Percentiles rank a stretch among this genome's conserved stretches.
phyloP scores from a whole-genome alignment of 1,140 invertebrate genomes.

The Cyrtorhinus lividipennis region DNA sequence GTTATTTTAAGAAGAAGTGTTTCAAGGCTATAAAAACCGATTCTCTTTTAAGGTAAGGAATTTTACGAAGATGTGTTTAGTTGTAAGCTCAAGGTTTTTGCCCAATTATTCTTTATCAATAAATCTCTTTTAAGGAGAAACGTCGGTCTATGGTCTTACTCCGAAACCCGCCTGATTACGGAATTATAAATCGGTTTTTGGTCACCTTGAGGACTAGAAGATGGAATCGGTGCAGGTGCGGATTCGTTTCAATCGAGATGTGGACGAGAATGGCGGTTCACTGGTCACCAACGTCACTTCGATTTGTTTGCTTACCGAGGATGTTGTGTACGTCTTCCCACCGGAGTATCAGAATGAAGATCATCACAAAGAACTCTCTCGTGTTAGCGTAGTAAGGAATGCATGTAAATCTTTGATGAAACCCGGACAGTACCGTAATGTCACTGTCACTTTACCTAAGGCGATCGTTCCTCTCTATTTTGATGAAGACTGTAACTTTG shows the following conservation, averaged over 20 bases:
- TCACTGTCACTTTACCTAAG: not conserved
- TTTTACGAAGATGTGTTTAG: no score
- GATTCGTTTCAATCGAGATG: not conserved
- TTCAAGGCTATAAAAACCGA: no score
- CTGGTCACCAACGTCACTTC: not conserved
- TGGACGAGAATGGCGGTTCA: not conserved
- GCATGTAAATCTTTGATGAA: not conserved
- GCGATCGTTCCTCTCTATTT: not conserved
- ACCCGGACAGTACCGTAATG: not conserved
- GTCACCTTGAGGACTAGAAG: not conserved
- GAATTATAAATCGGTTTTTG: slow-evolving; percentile 21
- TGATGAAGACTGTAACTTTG: not conserved
- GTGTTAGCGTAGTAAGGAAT: not conserved
- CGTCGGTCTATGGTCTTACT: no score
- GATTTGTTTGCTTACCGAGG: not conserved
- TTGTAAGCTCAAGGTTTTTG: no score
- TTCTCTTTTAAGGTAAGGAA: no score
- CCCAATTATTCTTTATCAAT: no score
- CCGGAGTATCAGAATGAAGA: not conserved
- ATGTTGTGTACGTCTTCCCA: not conserved
- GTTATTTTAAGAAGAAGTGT: no score
- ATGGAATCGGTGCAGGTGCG: not conserved
- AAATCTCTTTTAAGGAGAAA: no score
- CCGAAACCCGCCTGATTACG: slow-evolving; percentile 26
- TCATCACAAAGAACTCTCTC: not conserved